A percentile compares a stretch with the other conserved stretches of the same genome.
These are phyloP conservation scores for Parthenolecanium corni DNA, from an alignment of 2,888 invertebrate species.

Conservation along the genomic window DNA sequence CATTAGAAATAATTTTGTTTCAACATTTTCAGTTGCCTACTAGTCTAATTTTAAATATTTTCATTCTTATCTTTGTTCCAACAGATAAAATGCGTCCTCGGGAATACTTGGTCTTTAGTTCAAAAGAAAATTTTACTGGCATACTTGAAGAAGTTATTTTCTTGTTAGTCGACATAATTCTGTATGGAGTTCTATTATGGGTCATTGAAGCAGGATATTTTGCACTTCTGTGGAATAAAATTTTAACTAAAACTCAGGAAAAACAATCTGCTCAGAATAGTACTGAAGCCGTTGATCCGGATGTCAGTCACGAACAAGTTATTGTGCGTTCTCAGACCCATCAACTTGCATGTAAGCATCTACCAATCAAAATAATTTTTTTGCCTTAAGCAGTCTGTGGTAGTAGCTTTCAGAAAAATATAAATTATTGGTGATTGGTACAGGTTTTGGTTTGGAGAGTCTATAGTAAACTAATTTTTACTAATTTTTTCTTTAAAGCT, in stretches of 20 bases:
- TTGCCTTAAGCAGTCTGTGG: too few relatives aligned
- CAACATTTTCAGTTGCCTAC: too few relatives aligned
- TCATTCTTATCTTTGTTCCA: too few relatives aligned
- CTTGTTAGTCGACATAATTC: slow-evolving; percentile 32
- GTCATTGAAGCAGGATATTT: slow-evolving; percentile 30
- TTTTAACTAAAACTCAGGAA: not conserved
- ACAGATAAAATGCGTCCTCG: too few relatives aligned
- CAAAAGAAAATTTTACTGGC: slow-evolving; percentile 28
- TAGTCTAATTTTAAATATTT: too few relatives aligned
- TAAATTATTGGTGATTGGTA: too few relatives aligned
- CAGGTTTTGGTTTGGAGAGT: too few relatives aligned
- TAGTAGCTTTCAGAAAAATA: too few relatives aligned
- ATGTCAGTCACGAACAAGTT: not conserved
- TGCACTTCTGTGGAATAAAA: not conserved
- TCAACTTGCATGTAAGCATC: not conserved
- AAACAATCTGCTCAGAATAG: not conserved
- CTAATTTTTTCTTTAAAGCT: not conserved
- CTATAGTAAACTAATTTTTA: too few relatives aligned
- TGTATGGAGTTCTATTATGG: slow-evolving; percentile 32
- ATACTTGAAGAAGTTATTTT: slow-evolving; percentile 32
- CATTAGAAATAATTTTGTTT: too few relatives aligned
- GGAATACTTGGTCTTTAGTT: too few relatives aligned
- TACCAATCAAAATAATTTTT: too few relatives aligned
- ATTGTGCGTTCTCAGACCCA: not conserved
- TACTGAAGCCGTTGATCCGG: not conserved